Percentiles rank a stretch among this genome's conserved stretches.
phyloP scores from a whole-genome alignment of 2,797 vertebrate species.

The Hirundo rustica region DNA sequence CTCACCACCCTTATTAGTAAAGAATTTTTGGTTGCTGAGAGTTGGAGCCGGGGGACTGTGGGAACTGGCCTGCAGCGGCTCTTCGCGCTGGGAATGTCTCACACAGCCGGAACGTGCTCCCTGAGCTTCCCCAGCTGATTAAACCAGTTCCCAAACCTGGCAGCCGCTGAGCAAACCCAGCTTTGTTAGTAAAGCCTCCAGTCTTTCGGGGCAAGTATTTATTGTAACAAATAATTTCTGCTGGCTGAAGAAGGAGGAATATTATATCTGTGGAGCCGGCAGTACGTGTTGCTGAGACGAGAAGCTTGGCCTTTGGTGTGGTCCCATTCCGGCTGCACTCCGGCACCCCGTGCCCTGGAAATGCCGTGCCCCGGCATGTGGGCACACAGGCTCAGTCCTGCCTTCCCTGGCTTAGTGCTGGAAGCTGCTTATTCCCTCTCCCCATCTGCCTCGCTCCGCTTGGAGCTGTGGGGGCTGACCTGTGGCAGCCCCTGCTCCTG shows the following conservation, averaged over 20 bases:
- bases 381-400: neutral
- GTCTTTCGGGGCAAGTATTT: neutral
- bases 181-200: conserved; percentile 42
- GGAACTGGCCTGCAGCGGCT: fast-evolving
- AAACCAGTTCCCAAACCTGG: conserved; percentile 20
- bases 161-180: conserved; percentile 1
- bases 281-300: neutral
- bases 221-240: conserved; percentile 4
- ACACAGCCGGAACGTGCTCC: neutral
- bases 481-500: neutral
- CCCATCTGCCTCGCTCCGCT: neutral
- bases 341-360: neutral
- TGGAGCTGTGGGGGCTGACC: neutral
- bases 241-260: neutral
- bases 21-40: neutral
- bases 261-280: neutral
- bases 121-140: conserved; percentile 18
- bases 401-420: neutral
- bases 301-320: neutral
- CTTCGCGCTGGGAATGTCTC: neutral
- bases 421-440: conserved; percentile 40
- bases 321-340: neutral
- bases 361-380: neutral
- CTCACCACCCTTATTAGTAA: neutral
- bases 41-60: neutral